Percentiles rank a stretch among this genome's conserved stretches.
These are phyloP conservation scores for Brachypalpus laphriformis DNA, from an alignment of 2,888 invertebrate genomes.

Conservation along the genomic window DNA sequence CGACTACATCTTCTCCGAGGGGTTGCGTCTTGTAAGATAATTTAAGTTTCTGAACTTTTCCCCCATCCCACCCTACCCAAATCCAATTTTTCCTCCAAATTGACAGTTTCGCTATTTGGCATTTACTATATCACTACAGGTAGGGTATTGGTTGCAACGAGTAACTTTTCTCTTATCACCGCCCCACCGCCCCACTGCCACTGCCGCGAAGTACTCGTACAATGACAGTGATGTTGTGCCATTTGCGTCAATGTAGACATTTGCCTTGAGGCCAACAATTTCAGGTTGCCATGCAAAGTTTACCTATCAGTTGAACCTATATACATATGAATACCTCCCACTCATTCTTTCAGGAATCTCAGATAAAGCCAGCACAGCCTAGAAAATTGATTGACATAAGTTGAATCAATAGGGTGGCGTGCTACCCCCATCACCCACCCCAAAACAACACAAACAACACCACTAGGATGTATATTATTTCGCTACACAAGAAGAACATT, in stretches of 20 bases:
- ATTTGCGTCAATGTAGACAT: constrained; percentile 8
- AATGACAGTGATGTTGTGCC: constrained; percentile 14
- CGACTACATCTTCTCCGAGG: neutral
- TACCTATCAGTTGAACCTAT: neutral
- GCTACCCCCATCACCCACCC: neutral
- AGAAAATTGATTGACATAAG: constrained; percentile 20
- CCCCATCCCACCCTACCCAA: neutral
- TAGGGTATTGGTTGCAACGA: constrained; percentile 6
- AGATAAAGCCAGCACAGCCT: constrained; percentile 4
- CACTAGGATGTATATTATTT: neutral
- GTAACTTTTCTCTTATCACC: neutral
- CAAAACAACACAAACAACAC: neutral
- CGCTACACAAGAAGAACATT: neutral
- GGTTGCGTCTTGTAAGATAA: neutral
- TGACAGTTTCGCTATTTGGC: constrained; percentile 1
- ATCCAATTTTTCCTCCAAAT: constrained; percentile 1
- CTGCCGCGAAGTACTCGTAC: too few species aligned
- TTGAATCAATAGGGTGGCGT: constrained; percentile 5
- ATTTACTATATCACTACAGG: neutral
- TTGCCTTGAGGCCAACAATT: neutral
- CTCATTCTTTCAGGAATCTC: neutral
- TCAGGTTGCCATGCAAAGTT: neutral
- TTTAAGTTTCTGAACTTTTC: constrained; percentile 13
- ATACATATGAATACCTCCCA: neutral
- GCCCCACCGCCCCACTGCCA: too few species aligned